These are phyloP conservation scores for Magallana gigas DNA, from an alignment of 1,140 invertebrate species.

Conservation along the genomic window DNA sequence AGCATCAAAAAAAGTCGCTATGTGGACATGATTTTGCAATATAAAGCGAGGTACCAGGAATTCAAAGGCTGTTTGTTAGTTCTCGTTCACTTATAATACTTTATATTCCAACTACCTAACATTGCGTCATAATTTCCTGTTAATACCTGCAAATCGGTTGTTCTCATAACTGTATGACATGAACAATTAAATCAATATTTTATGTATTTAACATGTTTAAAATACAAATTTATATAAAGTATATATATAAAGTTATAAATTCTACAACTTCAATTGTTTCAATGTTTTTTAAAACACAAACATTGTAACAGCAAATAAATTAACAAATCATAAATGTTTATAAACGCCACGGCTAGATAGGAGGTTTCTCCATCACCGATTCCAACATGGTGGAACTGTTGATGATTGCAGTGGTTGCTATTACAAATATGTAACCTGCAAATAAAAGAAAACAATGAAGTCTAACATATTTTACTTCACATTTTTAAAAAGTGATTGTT, in stretches of 20 bases:
- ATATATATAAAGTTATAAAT: not conserved
- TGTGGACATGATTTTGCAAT: too few relatives aligned
- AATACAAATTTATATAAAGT: not conserved
- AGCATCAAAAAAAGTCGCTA: too few relatives aligned
- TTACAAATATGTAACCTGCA: constrained; percentile 66
- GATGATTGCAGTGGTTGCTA: constrained; percentile 68
- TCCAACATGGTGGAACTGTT: constrained; percentile 64
- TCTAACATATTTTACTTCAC: not conserved
- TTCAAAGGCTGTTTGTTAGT: too few relatives aligned
- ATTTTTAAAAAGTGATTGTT: too few relatives aligned
- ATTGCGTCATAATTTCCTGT: too few relatives aligned
- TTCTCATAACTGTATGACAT: not conserved
- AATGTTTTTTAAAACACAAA: too few relatives aligned
- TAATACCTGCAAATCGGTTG: too few relatives aligned
- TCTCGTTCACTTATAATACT: too few relatives aligned
- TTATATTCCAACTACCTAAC: too few relatives aligned
- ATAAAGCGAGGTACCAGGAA: too few relatives aligned
- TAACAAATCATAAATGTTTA: not conserved
- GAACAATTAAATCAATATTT: not conserved
- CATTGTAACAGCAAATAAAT: too few relatives aligned
- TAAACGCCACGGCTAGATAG: not conserved
- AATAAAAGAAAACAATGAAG: constrained; percentile 34
- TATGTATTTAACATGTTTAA: not conserved
- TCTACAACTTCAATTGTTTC: too few relatives aligned
- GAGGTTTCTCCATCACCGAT: constrained; percentile 58